Evolutionary conservation across 2,888 invertebrate genomes (phyloP), one percentile per base, ranked within the genome.

Genomic region (Drosophila paramelanica): DNA sequence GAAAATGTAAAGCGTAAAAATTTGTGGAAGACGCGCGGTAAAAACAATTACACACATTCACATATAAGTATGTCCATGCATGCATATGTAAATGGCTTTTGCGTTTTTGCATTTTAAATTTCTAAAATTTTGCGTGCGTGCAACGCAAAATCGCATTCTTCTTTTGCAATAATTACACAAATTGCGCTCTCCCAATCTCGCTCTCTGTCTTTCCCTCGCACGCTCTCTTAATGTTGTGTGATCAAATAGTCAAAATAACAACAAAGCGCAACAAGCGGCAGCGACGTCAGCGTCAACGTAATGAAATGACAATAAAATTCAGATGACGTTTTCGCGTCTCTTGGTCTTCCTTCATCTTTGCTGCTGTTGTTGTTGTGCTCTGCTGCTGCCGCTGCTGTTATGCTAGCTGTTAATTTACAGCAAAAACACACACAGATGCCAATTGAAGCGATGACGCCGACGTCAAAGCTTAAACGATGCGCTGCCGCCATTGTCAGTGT

Each of bases 401-500:
- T 46, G 33, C 33, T 39, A 43, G 11, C 17, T 38, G 39, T 46
- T 58, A 43, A 46, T 56, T 51, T 45, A 31, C 43, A 47, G 33
- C 60, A 11, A 10, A 3, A 11, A 36, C 36, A 36, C 36, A 13
- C 11, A 56, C 65, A 45, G 27, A 65, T 56, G 39, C n/a, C 68
- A 76, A 73, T 76, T 73, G 52, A 61, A 59, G 61, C 47, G 62
- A 70, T 57, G 60, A 42, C 70, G 58, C 42, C 45, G 58, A 62
- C 49, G 43, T 58, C 55, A 52, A 51, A 73, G 67, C 68, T 64
- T 57, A 57, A 77, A 68, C 27, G 60, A 65, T 70, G 62, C 27
- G 38, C 46, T 39, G 58, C 27, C 47, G 70, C 66, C 62, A 67
- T 64, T 65, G 59, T 61, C 77, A 72, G 73, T 79, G 77, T 74